Base-by-base conservation (phyloP, 2,113 vertebrate species). In the Microcebus lehilahytsara region DNA sequence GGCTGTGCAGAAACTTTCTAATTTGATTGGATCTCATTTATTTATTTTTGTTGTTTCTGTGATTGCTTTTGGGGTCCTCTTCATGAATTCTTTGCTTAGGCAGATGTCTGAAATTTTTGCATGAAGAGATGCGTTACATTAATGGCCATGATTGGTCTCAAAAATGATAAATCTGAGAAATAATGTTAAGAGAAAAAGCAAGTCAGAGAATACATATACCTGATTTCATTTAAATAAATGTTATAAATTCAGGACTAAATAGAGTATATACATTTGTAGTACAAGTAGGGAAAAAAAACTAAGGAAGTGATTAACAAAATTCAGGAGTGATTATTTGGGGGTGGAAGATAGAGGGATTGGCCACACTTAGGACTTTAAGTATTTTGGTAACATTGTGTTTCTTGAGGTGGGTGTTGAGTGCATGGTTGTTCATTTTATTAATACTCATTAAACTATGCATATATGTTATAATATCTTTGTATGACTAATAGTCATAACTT, bases 191-290 rank as follows among this genome's bases (percentile, higher is more conserved):
- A 83, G 77, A 32, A 72, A 83, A 93, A 92, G 25, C 25, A 78
- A 71, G 23, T 66, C 34, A 69, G 27, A 79, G 74, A 93, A 60
- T 51, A 58, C 1, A 81, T 64, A 37, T 27, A 8, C 37, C 34
- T 72, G n/a, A 85, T 88, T 89, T 91, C 16, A 85, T 30, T 85
- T 25, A 62, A 46, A 91, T 13, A 72, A 64, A 78, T 86, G 7
- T 86, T 67, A 30, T 32, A 84, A 95, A 96, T n/a, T 51, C 87
- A 92, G 30, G 58, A 72, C 34, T 77, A 74, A 85, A 40, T 95
- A 90, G 20, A 46, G 22, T 58, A 72, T 37, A 71, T 34, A 72
- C n/a, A 42, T 89, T 42, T 66, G 9, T 60, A 37, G 40, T 46
- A 53, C 46, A 86, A 91, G 20, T 60, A 64, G 81, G 14, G 3